phyloP scores from a whole-genome alignment of 2,797 vertebrate species.

The Gymnothorax javanicus region DNA sequence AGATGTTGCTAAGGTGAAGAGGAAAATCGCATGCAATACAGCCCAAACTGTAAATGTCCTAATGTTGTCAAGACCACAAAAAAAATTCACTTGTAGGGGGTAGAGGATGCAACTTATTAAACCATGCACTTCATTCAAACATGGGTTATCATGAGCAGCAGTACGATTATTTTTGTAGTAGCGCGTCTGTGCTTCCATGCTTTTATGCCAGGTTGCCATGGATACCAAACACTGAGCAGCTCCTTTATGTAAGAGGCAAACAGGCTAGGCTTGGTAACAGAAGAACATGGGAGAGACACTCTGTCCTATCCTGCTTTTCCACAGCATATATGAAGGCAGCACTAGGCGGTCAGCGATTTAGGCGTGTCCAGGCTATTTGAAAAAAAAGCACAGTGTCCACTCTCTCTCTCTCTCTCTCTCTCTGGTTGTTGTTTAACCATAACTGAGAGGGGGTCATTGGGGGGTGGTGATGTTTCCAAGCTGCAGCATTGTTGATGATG shows the following conservation, averaged over 20 bases:
- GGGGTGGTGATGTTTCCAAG: background rate
- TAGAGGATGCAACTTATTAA: background rate
- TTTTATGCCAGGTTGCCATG: conserved; percentile 63
- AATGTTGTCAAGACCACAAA: background rate
- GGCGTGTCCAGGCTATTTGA: background rate
- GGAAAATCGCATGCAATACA: background rate
- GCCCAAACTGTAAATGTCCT: background rate
- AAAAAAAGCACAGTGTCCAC: background rate
- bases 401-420: background rate
- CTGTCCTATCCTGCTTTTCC: background rate
- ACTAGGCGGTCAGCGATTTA: background rate
- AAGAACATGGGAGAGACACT: conserved; percentile 2
- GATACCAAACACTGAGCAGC: conserved; percentile 55
- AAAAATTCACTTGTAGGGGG: background rate
- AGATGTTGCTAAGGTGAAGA: background rate
- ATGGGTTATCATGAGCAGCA: conserved; percentile 30
- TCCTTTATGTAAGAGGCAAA: conserved; percentile 19
- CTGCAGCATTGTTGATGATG: background rate
- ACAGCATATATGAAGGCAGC: background rate
- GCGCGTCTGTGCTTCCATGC: conserved; percentile 55
- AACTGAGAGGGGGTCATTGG: background rate
- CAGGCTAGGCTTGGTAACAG: background rate
- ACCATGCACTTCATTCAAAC: conserved; percentile 38
- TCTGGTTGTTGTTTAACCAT: background rate
- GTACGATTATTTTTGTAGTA: conserved; percentile 38